phyloP scores from a whole-genome alignment of 1,140 invertebrate species.

The Pseudomyrmex pallidus region DNA sequence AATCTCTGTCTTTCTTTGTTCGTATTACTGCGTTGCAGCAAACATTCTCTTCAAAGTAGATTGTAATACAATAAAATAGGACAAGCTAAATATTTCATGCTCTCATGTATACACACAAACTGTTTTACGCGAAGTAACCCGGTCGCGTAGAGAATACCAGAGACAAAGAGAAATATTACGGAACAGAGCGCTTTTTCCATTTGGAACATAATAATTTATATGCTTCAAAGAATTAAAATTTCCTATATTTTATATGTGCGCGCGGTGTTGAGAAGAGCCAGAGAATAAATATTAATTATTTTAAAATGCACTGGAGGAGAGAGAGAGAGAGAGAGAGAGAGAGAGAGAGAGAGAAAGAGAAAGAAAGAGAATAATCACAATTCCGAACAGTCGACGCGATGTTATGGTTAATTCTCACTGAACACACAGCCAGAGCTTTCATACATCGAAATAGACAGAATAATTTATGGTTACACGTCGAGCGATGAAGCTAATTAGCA shows the following conservation, averaged over 20 bases:
- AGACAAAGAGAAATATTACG: conserved; percentile 56
- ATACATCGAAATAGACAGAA: conserved; percentile 58
- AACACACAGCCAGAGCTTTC: conserved; percentile 27
- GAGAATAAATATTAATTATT: conserved; percentile 60
- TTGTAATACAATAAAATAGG: conserved; percentile 56
- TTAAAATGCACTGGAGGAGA: conserved; percentile 33
- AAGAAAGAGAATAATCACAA: conserved; percentile 36
- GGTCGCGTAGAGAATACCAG: conserved; percentile 18
- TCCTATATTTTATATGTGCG: conserved; percentile 34
- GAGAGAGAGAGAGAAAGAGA: too few species aligned
- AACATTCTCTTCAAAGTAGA: conserved; percentile 29
- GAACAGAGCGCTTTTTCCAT: conserved; percentile 36
- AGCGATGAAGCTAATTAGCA: conserved; percentile 74
- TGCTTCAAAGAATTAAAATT: conserved; percentile 53
- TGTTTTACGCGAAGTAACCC: conserved; percentile 34
- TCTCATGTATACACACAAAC: conserved; percentile 3
- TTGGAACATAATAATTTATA: conserved; percentile 56
- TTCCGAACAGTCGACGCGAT: conserved; percentile 49
- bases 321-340: too few species aligned
- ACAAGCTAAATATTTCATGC: conserved; percentile 56
- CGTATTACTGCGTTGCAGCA: conserved; percentile 33
- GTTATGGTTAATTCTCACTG: conserved; percentile 50
- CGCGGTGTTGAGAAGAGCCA: not conserved
- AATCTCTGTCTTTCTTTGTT: conserved; percentile 35
- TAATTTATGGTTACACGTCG: conserved; percentile 61